phyloP scores from a whole-genome alignment of 2,113 vertebrate species.

The Mastomys natalensis region DNA sequence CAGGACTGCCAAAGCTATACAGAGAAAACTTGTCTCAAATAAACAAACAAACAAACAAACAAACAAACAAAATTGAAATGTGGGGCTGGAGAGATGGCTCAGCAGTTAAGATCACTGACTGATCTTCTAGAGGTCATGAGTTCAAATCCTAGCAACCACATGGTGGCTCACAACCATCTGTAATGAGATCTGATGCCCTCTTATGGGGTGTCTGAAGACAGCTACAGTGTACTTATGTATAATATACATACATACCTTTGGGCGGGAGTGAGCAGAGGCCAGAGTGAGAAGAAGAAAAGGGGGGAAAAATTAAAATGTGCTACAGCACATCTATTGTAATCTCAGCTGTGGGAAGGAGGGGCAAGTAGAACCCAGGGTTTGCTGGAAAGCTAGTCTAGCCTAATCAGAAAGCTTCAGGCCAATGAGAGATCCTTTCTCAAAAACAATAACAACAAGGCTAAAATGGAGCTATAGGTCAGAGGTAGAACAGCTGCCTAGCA shows the following conservation, averaged over 20 bases:
- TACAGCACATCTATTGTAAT: not conserved
- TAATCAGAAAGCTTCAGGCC: not conserved
- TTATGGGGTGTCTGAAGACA: no score
- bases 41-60: not conserved
- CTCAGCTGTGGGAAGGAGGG: not conserved
- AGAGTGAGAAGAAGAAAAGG: no score
- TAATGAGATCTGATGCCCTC: no score
- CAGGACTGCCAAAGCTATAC: not conserved
- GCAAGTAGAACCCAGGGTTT: not conserved
- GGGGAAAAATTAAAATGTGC: not conserved
- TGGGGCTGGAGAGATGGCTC: no score
- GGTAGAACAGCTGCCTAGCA: not conserved
- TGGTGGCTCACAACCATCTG: no score
- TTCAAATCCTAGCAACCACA: no score
- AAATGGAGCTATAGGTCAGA: not conserved
- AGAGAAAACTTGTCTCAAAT: not conserved
- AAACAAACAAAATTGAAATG: no score
- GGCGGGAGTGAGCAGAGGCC: no score
- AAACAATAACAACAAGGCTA: not conserved
- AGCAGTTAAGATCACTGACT: no score
- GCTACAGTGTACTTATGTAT: no score
- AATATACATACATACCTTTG: no score
- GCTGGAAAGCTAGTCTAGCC: not conserved
- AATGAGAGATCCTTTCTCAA: not conserved
- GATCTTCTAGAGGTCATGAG: no score